These are phyloP conservation scores for Drosophila malerkotliana DNA, from an alignment of 1,140 invertebrate species.

Conservation along the genomic window DNA sequence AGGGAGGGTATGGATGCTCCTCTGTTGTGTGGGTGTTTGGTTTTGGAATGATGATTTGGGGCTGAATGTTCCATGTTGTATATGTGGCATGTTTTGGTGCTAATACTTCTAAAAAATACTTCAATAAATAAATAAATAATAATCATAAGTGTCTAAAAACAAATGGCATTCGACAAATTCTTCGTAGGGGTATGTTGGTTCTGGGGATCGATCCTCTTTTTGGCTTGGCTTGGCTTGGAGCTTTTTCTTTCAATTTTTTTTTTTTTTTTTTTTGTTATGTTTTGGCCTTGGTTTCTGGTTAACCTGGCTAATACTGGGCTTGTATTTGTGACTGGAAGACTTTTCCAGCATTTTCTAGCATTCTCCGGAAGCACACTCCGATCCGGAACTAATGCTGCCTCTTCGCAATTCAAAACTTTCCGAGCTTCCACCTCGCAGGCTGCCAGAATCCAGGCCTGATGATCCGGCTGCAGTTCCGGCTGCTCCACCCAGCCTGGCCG, in stretches of 20 bases:
- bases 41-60: neutral
- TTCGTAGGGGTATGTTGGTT: constrained; percentile 12
- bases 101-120: constrained; percentile 30
- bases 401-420: constrained; percentile 30
- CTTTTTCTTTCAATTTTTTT: neutral
- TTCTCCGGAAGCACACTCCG: constrained; percentile 23
- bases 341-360: constrained; percentile 8
- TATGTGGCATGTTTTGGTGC: constrained; percentile 6
- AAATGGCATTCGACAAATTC: constrained; percentile 77
- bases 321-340: neutral
- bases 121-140: constrained; percentile 58
- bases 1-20: neutral
- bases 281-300: constrained; percentile 8
- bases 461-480: neutral
- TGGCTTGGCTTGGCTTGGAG: constrained; percentile 5
- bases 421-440: constrained; percentile 22
- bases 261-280: neutral
- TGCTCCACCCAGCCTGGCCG: constrained; percentile 24
- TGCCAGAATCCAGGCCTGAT: neutral
- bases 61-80: neutral
- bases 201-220: neutral
- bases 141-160: constrained; percentile 56
- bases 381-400: constrained; percentile 7
- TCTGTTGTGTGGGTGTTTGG: neutral
- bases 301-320: neutral